These are phyloP conservation scores for Drosophila dives DNA, from an alignment of 2,888 invertebrate genomes.

Conservation along the genomic window DNA sequence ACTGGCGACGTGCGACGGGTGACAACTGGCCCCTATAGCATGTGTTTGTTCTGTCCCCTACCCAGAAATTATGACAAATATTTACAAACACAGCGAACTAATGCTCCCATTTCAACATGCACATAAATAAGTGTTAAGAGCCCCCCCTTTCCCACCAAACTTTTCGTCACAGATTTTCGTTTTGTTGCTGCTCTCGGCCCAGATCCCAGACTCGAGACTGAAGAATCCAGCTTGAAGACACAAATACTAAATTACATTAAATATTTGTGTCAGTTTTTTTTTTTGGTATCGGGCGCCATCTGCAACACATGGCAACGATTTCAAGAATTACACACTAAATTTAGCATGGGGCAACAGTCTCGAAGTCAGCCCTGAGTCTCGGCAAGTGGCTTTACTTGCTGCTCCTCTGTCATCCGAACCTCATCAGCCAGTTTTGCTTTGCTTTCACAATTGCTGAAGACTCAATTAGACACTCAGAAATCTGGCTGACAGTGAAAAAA, in stretches of 20 bases:
- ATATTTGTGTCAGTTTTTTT: constrained; percentile 59
- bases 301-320: constrained; percentile 82
- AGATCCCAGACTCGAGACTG: constrained; percentile 32
- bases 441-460: constrained; percentile 42
- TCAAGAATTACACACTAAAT: constrained; percentile 82
- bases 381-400: constrained; percentile 35
- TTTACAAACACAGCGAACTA: constrained; percentile 77
- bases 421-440: not conserved
- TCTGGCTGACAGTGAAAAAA: constrained; percentile 63
- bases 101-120: constrained; percentile 82
- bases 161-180: constrained; percentile 71
- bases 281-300: constrained; percentile 46
- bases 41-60: constrained; percentile 32
- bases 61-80: constrained; percentile 77
- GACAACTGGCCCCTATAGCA: constrained; percentile 40
- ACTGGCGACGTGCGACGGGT: not conserved
- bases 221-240: constrained; percentile 22
- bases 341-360: constrained; percentile 57
- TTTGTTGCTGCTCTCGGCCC: constrained; percentile 21
- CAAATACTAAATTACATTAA: constrained; percentile 23
- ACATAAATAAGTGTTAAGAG: constrained; percentile 81
- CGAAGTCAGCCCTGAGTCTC: constrained; percentile 21
- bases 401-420: constrained; percentile 11
- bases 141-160: constrained; percentile 40
- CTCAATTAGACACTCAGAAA: constrained; percentile 70